A percentile compares a stretch with the other conserved stretches of the same genome.
These are phyloP conservation scores for Cydia pomonella DNA, from an alignment of 1,140 invertebrate species.

Conservation along the genomic window DNA sequence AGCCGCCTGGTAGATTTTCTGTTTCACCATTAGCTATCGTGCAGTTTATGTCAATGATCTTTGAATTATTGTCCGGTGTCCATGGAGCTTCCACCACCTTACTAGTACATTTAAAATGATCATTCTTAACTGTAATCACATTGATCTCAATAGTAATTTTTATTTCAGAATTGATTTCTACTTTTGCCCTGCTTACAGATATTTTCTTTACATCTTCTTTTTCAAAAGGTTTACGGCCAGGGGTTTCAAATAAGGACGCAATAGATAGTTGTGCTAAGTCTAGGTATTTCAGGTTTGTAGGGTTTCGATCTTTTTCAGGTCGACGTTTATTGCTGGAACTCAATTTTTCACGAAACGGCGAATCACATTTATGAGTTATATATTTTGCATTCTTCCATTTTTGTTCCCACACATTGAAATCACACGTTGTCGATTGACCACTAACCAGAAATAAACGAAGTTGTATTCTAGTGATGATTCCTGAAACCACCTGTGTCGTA, in stretches of 20 bases:
- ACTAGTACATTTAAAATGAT: neutral
- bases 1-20: neutral
- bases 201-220: neutral
- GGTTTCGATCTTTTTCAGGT: neutral
- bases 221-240: neutral
- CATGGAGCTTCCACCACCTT: neutral
- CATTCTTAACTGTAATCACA: neutral
- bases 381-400: neutral
- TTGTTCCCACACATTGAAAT: neutral
- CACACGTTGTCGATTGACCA: neutral
- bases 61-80: neutral
- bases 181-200: neutral
- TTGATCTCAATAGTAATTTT: neutral
- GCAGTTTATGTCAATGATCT: neutral
- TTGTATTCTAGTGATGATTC: slow-evolving; percentile 23
- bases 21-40: neutral
- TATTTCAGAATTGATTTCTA: neutral
- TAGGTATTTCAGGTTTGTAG: neutral
- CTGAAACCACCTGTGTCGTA: slow-evolving; percentile 48
- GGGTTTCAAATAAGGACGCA: neutral
- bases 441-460: neutral
- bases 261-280: neutral
- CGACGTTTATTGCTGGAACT: neutral
- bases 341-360: neutral
- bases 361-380: neutral